Percentiles rank a stretch among this genome's conserved stretches.
Conservation (phyloP, 2,113 vertebrate genomes). For the Pelecanus crispus region DNA sequence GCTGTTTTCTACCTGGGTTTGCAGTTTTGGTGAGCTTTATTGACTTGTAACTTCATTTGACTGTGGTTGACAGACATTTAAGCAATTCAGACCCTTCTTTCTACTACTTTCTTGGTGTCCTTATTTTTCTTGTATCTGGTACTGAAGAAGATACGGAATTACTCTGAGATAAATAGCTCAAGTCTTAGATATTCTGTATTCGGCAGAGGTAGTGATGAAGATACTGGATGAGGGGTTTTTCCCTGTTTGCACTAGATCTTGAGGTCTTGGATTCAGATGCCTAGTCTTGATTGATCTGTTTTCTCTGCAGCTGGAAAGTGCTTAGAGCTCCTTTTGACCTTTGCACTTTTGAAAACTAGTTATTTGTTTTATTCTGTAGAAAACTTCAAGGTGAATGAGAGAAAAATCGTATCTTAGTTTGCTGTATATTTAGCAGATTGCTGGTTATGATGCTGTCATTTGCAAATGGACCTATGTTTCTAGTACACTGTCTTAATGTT, state of each 20-base stretch:
- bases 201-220: neutral
- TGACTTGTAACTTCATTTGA: neutral
- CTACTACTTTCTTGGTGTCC: neutral
- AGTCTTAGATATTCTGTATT: neutral
- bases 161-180: neutral
- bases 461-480: neutral
- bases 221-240: neutral
- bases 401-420: neutral
- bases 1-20: neutral
- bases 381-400: neutral
- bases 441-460: neutral
- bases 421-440: neutral
- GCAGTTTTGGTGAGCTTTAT: neutral
- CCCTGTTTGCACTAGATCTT: neutral
- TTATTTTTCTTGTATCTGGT: neutral
- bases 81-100: neutral
- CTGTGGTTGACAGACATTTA: neutral
- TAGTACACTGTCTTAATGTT: neutral
- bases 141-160: neutral
- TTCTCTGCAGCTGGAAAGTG: neutral
- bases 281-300: neutral
- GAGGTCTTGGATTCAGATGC: neutral
- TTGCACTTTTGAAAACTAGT: neutral
- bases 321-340: neutral
- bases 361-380: neutral